phyloP scores from a whole-genome alignment of 2,888 invertebrate genomes.

The Mesorhabditis spiculigera region DNA sequence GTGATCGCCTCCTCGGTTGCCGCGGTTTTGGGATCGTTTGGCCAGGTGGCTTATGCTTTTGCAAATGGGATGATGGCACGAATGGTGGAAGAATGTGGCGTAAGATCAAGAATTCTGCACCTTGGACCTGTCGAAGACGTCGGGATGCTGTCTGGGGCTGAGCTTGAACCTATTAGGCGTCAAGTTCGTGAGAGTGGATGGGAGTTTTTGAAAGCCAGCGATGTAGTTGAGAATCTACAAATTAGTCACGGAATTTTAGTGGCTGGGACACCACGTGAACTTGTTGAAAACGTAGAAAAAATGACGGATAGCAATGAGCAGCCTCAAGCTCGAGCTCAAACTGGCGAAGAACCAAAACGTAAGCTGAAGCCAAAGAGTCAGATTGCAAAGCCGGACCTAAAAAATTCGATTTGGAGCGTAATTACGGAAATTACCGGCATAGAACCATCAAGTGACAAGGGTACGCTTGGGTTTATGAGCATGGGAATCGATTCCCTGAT shows the following conservation, averaged over 20 bases:
- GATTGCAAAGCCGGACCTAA: neutral
- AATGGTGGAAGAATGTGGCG: too few relatives aligned
- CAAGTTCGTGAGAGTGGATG: conserved; percentile 41
- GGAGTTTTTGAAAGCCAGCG: conserved; percentile 27
- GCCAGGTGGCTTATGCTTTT: conserved; percentile 48
- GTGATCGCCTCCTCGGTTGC: conserved; percentile 44
- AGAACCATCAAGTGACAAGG: conserved; percentile 13
- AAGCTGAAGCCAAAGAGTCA: too few relatives aligned
- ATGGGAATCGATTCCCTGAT: conserved; percentile 53
- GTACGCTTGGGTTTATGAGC: conserved; percentile 43
- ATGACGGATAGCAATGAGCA: too few relatives aligned
- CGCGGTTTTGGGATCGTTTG: conserved; percentile 44
- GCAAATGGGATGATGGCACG: conserved; percentile 44
- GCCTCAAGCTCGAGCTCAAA: too few relatives aligned
- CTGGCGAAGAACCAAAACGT: too few relatives aligned
- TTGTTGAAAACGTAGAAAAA: too few relatives aligned
- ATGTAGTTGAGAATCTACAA: conserved; percentile 17
- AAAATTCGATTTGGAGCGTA: conserved; percentile 23
- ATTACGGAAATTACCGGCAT: conserved; percentile 38
- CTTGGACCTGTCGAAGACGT: conserved; percentile 46
- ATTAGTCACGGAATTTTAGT: neutral
- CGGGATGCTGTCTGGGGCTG: too few relatives aligned
- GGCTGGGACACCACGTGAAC: too few relatives aligned
- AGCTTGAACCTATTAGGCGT: conserved; percentile 26
- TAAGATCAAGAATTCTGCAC: conserved; percentile 20